These are phyloP conservation scores for Lethenteron reissneri DNA, from an alignment of 2,113 vertebrate genomes.

Conservation along the genomic window DNA sequence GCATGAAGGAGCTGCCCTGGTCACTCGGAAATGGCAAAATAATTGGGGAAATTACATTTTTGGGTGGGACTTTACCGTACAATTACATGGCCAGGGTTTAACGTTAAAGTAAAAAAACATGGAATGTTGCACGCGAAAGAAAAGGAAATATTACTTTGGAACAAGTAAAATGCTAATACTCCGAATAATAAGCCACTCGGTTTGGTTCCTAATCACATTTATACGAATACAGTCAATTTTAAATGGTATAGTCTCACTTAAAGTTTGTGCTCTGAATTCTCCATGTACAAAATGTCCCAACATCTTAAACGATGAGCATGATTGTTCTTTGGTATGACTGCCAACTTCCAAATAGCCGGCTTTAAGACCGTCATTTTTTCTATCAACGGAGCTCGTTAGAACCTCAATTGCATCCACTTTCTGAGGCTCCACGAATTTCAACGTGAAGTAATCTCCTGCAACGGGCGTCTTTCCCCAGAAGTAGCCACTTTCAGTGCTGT, in stretches of 20 bases:
- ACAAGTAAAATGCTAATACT: slow-evolving; percentile 25
- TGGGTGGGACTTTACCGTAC: too few relatives aligned
- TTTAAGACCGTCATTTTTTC: slow-evolving; percentile 16
- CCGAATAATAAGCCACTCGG: slow-evolving; percentile 33
- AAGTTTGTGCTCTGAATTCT: slow-evolving; percentile 17
- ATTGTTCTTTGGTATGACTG: fast-evolving
- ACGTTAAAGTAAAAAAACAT: too few relatives aligned
- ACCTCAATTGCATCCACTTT: slow-evolving; percentile 22
- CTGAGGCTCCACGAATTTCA: slow-evolving; percentile 23
- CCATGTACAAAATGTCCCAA: slow-evolving; percentile 33
- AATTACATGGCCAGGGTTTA: too few relatives aligned
- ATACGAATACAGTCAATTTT: slow-evolving; percentile 32
- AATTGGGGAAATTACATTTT: too few relatives aligned
- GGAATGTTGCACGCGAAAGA: too few relatives aligned
- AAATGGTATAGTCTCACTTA: slow-evolving; percentile 16
- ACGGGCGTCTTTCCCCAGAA: slow-evolving; percentile 32
- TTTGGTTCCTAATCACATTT: slow-evolving; percentile 25
- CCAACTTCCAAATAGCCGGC: slow-evolving; percentile 35
- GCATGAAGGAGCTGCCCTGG: too few relatives aligned
- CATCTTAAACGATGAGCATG: slow-evolving; percentile 22
- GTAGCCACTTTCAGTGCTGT: slow-evolving; percentile 18
- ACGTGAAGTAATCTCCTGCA: slow-evolving; percentile 24
- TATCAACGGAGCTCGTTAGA: slow-evolving; percentile 21
- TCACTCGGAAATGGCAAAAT: too few relatives aligned
- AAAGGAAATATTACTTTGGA: too few relatives aligned